Percentiles rank a stretch among this genome's conserved stretches.
Conservation (phyloP, 2,797 vertebrate species). For the Margarornis squamiger region DNA sequence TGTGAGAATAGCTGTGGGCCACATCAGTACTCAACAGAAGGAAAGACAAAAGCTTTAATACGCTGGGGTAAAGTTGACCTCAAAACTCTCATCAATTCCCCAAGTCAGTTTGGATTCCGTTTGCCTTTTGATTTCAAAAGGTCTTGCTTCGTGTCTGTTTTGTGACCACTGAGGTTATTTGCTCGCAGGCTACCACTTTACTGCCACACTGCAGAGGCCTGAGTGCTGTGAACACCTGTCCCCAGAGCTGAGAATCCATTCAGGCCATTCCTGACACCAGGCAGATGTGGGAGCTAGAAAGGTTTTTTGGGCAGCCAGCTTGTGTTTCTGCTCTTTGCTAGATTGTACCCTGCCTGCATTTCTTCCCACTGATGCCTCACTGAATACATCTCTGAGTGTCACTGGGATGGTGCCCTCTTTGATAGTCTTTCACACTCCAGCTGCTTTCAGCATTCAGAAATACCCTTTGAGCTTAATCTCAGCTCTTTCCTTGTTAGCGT, state of each 20-base stretch:
- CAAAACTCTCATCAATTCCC: neutral
- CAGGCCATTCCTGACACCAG: neutral
- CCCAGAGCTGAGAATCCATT: neutral
- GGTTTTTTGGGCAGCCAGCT: neutral
- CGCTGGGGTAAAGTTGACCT: conserved; percentile 6
- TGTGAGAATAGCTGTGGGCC: neutral
- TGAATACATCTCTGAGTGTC: neutral
- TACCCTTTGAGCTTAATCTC: neutral
- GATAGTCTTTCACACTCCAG: neutral
- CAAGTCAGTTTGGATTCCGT: neutral
- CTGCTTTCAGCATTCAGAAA: neutral
- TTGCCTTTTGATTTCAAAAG: conserved; percentile 3
- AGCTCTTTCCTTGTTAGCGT: neutral
- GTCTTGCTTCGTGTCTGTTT: neutral
- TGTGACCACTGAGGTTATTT: neutral
- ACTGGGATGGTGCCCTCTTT: neutral
- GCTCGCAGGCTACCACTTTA: neutral
- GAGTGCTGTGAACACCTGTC: neutral
- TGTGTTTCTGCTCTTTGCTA: neutral
- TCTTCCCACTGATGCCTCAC: neutral
- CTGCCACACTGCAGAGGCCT: neutral
- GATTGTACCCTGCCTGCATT: neutral
- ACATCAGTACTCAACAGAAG: neutral
- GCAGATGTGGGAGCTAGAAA: neutral
- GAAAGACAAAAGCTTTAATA: neutral